phyloP scores from a whole-genome alignment of 2,113 vertebrate genomes.

The Thomomys bottae region DNA sequence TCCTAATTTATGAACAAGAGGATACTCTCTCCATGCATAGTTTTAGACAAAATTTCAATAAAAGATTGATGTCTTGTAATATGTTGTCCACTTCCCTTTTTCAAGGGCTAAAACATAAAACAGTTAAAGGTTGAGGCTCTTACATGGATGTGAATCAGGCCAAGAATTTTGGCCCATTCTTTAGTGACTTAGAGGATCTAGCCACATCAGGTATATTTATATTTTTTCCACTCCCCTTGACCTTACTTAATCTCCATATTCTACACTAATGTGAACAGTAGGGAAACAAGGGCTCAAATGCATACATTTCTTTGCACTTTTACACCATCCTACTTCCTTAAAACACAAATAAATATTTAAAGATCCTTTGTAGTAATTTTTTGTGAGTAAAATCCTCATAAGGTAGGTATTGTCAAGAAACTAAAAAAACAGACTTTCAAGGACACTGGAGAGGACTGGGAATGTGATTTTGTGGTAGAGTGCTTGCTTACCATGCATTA shows the following conservation, averaged over 20 bases:
- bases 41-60: slow-evolving; percentile 76
- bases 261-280: slow-evolving; percentile 81
- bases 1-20: slow-evolving; percentile 77
- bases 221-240: slow-evolving; percentile 40
- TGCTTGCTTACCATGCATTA: too few species aligned
- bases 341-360: slow-evolving; percentile 86
- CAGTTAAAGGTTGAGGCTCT: slow-evolving; percentile 45
- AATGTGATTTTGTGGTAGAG: too few species aligned
- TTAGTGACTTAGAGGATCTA: slow-evolving; percentile 53
- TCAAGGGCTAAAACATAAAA: slow-evolving; percentile 44
- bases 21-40: slow-evolving; percentile 59
- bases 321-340: slow-evolving; percentile 79
- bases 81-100: slow-evolving; percentile 60
- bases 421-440: not conserved
- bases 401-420: not conserved
- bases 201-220: slow-evolving; percentile 49
- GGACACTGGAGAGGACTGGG: slow-evolving; percentile 12
- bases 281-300: slow-evolving; percentile 73
- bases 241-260: slow-evolving; percentile 60
- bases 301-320: slow-evolving; percentile 84
- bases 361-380: slow-evolving; percentile 73
- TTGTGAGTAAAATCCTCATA: slow-evolving; percentile 43
- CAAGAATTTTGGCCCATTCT: slow-evolving; percentile 33
- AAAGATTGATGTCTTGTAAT: slow-evolving; percentile 74
- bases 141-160: slow-evolving; percentile 39